Conservation (phyloP, 2,797 vertebrate genomes). For the Pipistrellus nathusii region DNA sequence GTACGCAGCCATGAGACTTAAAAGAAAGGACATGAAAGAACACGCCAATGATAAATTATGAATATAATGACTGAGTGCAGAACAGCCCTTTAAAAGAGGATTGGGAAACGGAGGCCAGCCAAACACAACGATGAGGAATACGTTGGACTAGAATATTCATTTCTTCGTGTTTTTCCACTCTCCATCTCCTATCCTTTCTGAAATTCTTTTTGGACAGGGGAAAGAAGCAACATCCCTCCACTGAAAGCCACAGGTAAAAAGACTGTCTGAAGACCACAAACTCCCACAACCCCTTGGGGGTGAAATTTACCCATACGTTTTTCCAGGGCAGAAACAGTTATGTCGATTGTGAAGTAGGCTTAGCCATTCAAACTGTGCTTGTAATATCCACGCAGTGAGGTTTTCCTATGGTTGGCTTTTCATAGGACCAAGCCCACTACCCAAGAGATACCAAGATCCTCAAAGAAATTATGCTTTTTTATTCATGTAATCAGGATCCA, state of each 20-base stretch:
- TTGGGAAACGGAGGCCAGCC: not conserved
- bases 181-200: not conserved
- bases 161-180: not conserved
- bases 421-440: not conserved
- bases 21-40: not conserved
- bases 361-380: not conserved
- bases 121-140: not conserved
- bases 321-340: not conserved
- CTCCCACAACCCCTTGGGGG: not conserved
- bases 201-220: not conserved
- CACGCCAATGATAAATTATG: not conserved
- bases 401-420: not conserved
- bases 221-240: not conserved
- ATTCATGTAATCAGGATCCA: not conserved
- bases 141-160: not conserved
- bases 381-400: not conserved
- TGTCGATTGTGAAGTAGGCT: not conserved
- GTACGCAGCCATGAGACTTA: not conserved
- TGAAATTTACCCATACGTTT: not conserved
- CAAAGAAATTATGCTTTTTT: not conserved
- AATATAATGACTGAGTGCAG: not conserved
- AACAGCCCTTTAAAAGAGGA: not conserved
- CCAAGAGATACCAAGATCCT: constrained; percentile 3
- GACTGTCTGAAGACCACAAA: not conserved
- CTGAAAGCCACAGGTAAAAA: not conserved